Evolutionary conservation across 2,888 invertebrate species (phyloP), one percentile per base, ranked within the genome.

Genomic region (Gerosis bhagava): DNA sequence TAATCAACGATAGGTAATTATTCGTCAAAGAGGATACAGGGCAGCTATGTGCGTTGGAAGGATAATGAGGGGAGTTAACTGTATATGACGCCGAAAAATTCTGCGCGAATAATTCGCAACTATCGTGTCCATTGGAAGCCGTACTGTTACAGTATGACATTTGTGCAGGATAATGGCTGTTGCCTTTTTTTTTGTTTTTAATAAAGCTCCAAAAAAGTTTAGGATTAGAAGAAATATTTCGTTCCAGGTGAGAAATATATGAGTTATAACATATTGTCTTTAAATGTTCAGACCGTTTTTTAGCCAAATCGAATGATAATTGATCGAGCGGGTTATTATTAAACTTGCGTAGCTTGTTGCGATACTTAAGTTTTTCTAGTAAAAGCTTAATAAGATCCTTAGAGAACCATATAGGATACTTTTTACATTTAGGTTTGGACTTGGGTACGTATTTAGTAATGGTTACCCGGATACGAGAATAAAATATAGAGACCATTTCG

Each of bases 371-470:
- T 24, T 41, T 41, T 24, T 41, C 24, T 0, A 22, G 22, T 5
- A 41, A 7, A 0, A 15, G n/a, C 6, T 16, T 7, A 24, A 41
- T 16, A 4, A 41, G 24, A 11, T 29, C 21, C 0, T 7, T n/a
- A 2, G 41, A 31, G 8, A 41, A 41, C 31, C 41, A 41, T 13
- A 16, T 8, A 4, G 41, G 41, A 5, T 32, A 41, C 3, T 24
- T 41, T 5, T 5, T 24, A 3, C 11, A 2, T 24, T 24, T 41
- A 1, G 10, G n/a, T 10, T 8, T 13, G 4, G 10, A 17, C 32
- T 32, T 31, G 5, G 41, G 41, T 3, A 41, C 41, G 10, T 29
- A 7, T 22, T 31, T 41, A 2, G 10, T 15, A 10, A 41, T 37
- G 8, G n/a, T 3, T 2, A 13, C 3, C 0, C 35, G 35, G 2